phyloP scores from a whole-genome alignment of 2,888 invertebrate genomes.

The Lochmaea capreae region DNA sequence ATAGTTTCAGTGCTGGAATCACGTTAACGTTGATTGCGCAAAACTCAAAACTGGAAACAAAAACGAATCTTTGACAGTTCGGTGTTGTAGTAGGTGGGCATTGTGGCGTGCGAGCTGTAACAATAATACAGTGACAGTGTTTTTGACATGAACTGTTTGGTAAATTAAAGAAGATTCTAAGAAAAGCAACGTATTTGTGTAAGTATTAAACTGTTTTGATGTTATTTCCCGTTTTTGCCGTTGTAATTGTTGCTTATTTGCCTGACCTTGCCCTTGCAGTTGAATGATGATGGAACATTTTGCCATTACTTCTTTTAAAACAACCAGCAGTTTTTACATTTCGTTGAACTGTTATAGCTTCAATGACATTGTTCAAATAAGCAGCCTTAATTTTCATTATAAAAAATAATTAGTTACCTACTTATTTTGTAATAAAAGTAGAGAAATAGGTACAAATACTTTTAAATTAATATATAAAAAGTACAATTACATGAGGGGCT shows the following conservation, averaged over 20 bases:
- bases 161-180: slow-evolving; percentile 24
- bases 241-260: background rate
- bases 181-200: slow-evolving; percentile 28
- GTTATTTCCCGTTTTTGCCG: background rate
- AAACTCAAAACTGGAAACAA: slow-evolving; percentile 35
- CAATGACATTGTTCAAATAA: too few species aligned
- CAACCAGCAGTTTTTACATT: background rate
- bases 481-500: too few species aligned
- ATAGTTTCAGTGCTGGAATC: slow-evolving; percentile 3
- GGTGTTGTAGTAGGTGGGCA: slow-evolving; percentile 47
- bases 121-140: slow-evolving; percentile 18
- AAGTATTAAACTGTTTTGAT: slow-evolving; percentile 7
- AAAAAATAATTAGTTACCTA: too few species aligned
- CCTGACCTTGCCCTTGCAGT: slow-evolving; percentile 19
- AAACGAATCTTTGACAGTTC: slow-evolving; percentile 47
- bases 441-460: too few species aligned
- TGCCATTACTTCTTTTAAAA: background rate
- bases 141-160: slow-evolving; percentile 34
- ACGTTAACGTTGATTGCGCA: slow-evolving; percentile 23
- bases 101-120: slow-evolving; percentile 18
- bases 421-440: too few species aligned
- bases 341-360: background rate
- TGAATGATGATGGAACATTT: slow-evolving; percentile 10
- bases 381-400: too few species aligned
- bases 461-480: too few species aligned